phyloP scores from a whole-genome alignment of 1,140 invertebrate genomes.

The Tribolium madens region DNA sequence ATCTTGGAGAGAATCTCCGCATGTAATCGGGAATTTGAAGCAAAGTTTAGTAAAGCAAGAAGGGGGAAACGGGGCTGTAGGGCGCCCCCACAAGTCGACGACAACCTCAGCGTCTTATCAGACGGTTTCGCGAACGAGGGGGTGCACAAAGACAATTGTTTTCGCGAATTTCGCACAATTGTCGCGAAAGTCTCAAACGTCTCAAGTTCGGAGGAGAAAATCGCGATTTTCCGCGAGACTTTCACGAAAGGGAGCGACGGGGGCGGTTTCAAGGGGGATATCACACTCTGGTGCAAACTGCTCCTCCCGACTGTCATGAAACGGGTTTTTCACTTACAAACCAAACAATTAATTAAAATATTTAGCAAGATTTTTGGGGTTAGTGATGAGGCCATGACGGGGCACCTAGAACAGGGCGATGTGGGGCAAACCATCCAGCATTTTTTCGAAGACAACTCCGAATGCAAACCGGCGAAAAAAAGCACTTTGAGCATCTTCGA shows the following conservation, averaged over 20 bases:
- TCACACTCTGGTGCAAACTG: constrained; percentile 84
- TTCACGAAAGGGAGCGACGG: constrained; percentile 77
- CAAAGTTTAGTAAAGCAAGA: constrained; percentile 62
- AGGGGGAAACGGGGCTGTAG: neutral
- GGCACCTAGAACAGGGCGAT: constrained; percentile 89
- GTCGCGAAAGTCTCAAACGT: constrained; percentile 82
- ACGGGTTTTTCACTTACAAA: constrained; percentile 91
- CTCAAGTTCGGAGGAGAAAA: constrained; percentile 86
- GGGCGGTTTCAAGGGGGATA: constrained; percentile 81
- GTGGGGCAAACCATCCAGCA: constrained; percentile 87
- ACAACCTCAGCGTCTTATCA: neutral
- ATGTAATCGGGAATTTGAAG: constrained; percentile 69
- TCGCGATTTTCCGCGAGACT: constrained; percentile 77
- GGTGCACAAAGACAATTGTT: constrained; percentile 75
- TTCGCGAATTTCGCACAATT: constrained; percentile 82
- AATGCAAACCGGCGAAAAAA: constrained; percentile 72
- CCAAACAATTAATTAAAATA: constrained; percentile 91
- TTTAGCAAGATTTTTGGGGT: constrained; percentile 84
- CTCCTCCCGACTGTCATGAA: constrained; percentile 87
- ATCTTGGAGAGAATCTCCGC: constrained; percentile 74
- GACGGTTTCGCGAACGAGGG: neutral
- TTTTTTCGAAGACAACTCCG: constrained; percentile 78
- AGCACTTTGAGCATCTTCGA: constrained; percentile 83
- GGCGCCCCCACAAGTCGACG: neutral
- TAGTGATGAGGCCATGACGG: constrained; percentile 84